These are phyloP conservation scores for Galerucella calmariensis DNA, from an alignment of 2,888 invertebrate species.

Conservation along the genomic window DNA sequence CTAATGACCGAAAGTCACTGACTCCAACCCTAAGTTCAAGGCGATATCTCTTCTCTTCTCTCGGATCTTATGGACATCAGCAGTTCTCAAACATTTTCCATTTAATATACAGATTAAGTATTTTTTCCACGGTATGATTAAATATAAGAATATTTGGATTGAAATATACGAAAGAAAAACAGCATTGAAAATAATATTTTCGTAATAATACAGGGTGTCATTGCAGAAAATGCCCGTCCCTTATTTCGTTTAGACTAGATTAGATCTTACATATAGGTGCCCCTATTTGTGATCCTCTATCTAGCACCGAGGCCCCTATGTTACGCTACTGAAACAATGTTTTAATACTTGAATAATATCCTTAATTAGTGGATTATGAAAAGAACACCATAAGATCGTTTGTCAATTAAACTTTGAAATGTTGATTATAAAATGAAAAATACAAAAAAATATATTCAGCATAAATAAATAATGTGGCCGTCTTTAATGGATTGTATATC, in stretches of 20 bases:
- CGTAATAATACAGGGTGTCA: too few species aligned
- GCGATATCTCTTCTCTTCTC: slow-evolving; percentile 44
- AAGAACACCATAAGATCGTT: slow-evolving; percentile 3
- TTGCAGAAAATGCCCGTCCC: too few species aligned
- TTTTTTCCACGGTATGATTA: not conserved
- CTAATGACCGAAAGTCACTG: slow-evolving; percentile 53
- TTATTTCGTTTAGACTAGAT: too few species aligned
- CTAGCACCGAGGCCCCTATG: too few species aligned
- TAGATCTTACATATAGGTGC: too few species aligned
- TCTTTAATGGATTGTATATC: slow-evolving; percentile 19
- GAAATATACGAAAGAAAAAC: too few species aligned
- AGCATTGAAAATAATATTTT: not conserved
- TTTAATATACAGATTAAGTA: not conserved
- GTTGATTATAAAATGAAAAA: slow-evolving; percentile 2
- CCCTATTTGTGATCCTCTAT: too few species aligned
- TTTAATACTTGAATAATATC: not conserved
- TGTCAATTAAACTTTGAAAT: not conserved
- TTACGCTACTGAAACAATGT: too few species aligned
- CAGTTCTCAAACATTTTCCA: slow-evolving; percentile 43
- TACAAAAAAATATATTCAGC: not conserved
- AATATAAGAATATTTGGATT: too few species aligned
- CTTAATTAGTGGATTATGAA: not conserved
- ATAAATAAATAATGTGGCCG: slow-evolving; percentile 2
- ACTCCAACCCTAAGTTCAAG: slow-evolving; percentile 52
- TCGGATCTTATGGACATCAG: slow-evolving; percentile 32